Base-by-base conservation (phyloP, 2,797 vertebrate species). In the Phylloscopus collybita region DNA sequence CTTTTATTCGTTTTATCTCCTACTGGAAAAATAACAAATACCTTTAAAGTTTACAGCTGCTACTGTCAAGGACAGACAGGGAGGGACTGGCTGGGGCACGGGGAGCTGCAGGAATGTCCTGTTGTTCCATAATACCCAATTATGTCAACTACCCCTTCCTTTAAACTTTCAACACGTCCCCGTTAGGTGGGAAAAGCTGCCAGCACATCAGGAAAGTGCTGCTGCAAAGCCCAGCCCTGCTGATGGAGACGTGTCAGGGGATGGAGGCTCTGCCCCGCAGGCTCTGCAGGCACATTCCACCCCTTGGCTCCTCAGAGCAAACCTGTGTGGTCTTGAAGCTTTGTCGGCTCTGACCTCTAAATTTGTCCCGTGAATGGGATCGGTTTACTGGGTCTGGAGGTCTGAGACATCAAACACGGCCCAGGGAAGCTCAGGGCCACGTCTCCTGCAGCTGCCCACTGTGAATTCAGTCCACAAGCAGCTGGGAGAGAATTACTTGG, bases 271-370 rank as follows among this genome's bases (percentile, higher is more conserved):
- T 90, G 93, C 86, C 89, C 65, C 9, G 81, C 56, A 6, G 75
- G 76, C 14, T 78, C 93, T 36, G 36, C 16, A 54, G 65, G 71
- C 84, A 75, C 67, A 66, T 86, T 94, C 83, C 91, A 51, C 20
- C 13, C 4, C 49, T 59, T 7, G 67, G 61, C 54, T 86, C 61
- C 32, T 9, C 4, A 38, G 45, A 86, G 72, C 60, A 90, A 90
- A 79, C 90, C 83, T 96, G 95, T 95, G 95, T 95, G 96, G 95
- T 95, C 92, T 89, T 75, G 85, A 95, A 86, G 80, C 25, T 75
- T 81, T 72, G 76, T 92, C 93, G 72, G 83, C 88, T 93, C 82
- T 96, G 95, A 95, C 88, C 91, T 97, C 80, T 40, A 65, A 66
- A 88, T 96, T 97, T 94, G 69, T 96, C 94, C 88, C 88, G 10